Conservation (phyloP, 2,888 invertebrate species). For the Luperina testacea region DNA sequence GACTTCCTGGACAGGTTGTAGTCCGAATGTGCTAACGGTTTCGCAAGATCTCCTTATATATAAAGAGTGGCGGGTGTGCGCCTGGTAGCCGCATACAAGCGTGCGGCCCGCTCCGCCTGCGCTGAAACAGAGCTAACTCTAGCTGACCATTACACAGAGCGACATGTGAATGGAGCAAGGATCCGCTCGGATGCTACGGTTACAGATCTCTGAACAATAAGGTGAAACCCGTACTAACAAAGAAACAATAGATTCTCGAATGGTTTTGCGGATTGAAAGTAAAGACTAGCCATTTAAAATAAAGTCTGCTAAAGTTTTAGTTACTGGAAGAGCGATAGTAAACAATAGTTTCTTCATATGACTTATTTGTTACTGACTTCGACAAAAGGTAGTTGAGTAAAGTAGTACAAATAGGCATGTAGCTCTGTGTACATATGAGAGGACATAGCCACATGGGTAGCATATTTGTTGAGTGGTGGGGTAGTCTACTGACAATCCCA, state of each 20-base stretch:
- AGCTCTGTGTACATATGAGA: slow-evolving; percentile 29
- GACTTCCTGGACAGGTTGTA: slow-evolving; percentile 87
- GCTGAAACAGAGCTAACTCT: slow-evolving; percentile 86
- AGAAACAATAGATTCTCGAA: slow-evolving; percentile 66
- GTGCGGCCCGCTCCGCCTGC: slow-evolving; percentile 75
- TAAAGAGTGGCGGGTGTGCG: slow-evolving; percentile 80
- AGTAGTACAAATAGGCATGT: slow-evolving; percentile 54
- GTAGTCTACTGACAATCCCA: neutral
- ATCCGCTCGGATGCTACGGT: slow-evolving; percentile 75
- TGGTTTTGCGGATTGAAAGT: slow-evolving; percentile 61
- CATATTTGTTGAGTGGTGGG: slow-evolving; percentile 17
- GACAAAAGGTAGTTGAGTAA: slow-evolving; percentile 48
- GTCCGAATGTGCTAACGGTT: slow-evolving; percentile 88
- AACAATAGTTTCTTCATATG: slow-evolving; percentile 47
- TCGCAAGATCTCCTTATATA: slow-evolving; percentile 88
- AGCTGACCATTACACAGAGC: slow-evolving; percentile 78
- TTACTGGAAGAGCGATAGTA: slow-evolving; percentile 39
- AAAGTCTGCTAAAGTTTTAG: slow-evolving; percentile 45
- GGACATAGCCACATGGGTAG: slow-evolving; percentile 17
- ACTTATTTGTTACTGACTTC: slow-evolving; percentile 47
- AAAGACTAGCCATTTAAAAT: slow-evolving; percentile 52
- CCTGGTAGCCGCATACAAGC: slow-evolving; percentile 74
- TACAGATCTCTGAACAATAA: slow-evolving; percentile 72
- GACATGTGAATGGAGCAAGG: slow-evolving; percentile 82
- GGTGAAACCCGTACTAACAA: slow-evolving; percentile 61